A percentile compares a stretch with the other conserved stretches of the same genome.
phyloP scores from a whole-genome alignment of 2,888 invertebrate species.

The Melinopterus prodromus region DNA sequence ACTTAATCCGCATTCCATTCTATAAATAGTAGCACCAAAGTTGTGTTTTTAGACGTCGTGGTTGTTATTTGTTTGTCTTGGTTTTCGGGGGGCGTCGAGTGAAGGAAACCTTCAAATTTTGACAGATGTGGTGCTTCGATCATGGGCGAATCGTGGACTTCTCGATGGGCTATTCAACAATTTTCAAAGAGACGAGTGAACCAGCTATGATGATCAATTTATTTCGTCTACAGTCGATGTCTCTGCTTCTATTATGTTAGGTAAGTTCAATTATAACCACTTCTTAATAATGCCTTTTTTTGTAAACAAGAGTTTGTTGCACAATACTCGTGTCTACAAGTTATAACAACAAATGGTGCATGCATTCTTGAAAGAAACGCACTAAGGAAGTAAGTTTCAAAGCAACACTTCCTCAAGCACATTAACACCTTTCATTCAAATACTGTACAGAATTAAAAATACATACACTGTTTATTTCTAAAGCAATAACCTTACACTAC shows the following conservation, averaged over 20 bases:
- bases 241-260: conserved; percentile 22
- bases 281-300: neutral
- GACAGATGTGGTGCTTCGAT: conserved; percentile 16
- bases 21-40: neutral
- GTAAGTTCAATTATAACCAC: conserved; percentile 6
- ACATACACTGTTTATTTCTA: neutral
- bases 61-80: conserved; percentile 15
- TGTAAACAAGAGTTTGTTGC: neutral
- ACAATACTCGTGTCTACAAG: too few species aligned
- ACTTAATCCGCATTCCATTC: neutral
- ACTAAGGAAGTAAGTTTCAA: neutral
- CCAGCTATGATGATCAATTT: conserved; percentile 9
- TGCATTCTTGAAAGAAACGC: neutral
- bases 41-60: neutral
- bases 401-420: neutral
- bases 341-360: too few species aligned
- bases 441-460: neutral
- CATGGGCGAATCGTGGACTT: conserved; percentile 11
- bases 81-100: neutral
- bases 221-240: neutral
- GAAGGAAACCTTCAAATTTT: conserved; percentile 5
- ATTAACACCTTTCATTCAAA: neutral
- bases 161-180: neutral
- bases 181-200: neutral
- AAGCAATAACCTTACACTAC: neutral